Percentiles rank a stretch among this genome's conserved stretches.
These are phyloP conservation scores for Arctocebus calabarensis DNA, from an alignment of 2,797 vertebrate species.

Conservation along the genomic window DNA sequence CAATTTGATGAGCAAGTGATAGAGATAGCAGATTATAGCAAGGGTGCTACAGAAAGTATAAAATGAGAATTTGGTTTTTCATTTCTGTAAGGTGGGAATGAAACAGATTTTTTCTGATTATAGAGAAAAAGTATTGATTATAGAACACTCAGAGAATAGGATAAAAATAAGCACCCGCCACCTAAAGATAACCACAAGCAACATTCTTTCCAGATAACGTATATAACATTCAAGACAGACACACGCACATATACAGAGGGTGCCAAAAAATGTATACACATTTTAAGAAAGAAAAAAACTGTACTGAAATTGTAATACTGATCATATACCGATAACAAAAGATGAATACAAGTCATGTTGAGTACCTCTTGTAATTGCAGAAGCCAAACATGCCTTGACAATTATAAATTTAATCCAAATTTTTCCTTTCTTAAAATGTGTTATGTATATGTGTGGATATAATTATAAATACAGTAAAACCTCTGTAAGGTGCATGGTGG, in stretches of 20 bases:
- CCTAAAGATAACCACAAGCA: constrained; percentile 1
- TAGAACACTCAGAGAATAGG: constrained; percentile 37
- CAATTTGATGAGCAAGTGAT: neutral
- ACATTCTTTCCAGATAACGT: constrained; percentile 17
- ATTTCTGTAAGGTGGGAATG: neutral
- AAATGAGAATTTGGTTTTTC: neutral
- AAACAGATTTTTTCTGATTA: neutral
- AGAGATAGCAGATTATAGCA: neutral
- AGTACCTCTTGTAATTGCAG: no score
- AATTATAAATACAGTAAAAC: neutral
- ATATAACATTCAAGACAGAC: constrained; percentile 11
- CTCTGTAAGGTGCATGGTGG: no score
- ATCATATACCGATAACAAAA: no score
- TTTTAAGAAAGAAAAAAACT: no score
- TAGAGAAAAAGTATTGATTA: neutral
- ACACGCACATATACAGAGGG: neutral
- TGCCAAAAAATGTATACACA: no score
- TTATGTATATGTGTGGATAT: neutral
- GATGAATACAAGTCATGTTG: no score
- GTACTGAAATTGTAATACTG: no score
- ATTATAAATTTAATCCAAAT: no score
- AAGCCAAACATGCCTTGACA: no score
- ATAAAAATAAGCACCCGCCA: constrained; percentile 1
- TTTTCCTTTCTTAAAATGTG: no score
- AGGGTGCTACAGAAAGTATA: neutral